Evolutionary conservation across 2,888 invertebrate genomes (phyloP).

Genomic region (Scrobipalpa atriplicella): DNA sequence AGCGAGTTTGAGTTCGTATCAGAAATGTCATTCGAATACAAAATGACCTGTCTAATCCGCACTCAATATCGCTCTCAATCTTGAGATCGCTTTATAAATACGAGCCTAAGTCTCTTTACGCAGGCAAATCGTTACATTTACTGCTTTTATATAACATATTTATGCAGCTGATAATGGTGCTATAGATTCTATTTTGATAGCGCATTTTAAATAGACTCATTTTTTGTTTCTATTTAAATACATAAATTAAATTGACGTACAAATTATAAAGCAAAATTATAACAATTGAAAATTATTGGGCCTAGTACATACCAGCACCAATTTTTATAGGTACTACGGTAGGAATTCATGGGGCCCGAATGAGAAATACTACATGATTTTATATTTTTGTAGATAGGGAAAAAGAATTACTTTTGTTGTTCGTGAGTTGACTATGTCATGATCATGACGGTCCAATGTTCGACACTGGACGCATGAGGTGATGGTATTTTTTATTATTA

Average conservation of each 20-base stretch:
- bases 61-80: too few species aligned
- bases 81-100: too few species aligned
- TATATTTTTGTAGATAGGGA: conserved; percentile 61
- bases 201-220: conserved; percentile 40
- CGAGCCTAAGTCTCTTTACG: conserved; percentile 39
- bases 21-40: too few species aligned
- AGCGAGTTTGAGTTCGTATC: too few species aligned
- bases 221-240: conserved; percentile 31
- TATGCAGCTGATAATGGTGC: conserved; percentile 79
- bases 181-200: conserved; percentile 56
- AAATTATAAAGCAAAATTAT: conserved; percentile 38
- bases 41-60: too few species aligned
- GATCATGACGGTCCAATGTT: conserved; percentile 52
- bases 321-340: conserved; percentile 10
- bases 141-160: conserved; percentile 58
- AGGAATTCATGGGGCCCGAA: conserved; percentile 26
- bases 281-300: conserved; percentile 32
- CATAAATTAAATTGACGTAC: conserved; percentile 45
- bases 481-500: conserved; percentile 54
- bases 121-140: conserved; percentile 43
- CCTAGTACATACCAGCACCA: conserved; percentile 25
- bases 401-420: conserved; percentile 49
- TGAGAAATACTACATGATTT: conserved; percentile 44
- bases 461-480: conserved; percentile 56
- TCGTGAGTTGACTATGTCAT: conserved; percentile 65